A percentile compares a stretch with the other conserved stretches of the same genome.
Evolutionary conservation across 2,797 vertebrate genomes (phyloP).

Genomic region (Spheniscus humboldti): DNA sequence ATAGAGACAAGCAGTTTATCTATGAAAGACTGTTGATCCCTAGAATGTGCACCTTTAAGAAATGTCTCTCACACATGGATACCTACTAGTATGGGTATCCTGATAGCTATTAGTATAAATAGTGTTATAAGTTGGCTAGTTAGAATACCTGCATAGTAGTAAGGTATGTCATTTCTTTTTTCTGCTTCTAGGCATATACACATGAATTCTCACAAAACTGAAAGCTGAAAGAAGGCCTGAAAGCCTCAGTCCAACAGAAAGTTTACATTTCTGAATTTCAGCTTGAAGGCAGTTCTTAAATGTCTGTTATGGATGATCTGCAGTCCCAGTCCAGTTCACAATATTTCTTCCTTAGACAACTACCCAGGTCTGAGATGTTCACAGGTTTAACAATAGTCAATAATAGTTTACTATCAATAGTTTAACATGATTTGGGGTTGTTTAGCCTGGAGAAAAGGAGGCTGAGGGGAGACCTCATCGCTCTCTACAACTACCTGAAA

Average conservation of each 20-base stretch:
- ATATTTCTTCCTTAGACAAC: not conserved
- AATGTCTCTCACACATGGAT: not conserved
- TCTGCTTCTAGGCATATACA: not conserved
- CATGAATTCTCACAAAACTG: not conserved
- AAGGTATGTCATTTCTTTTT: not conserved
- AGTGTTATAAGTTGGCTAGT: not conserved
- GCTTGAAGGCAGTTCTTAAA: not conserved
- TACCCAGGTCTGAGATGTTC: not conserved
- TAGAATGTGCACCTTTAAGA: not conserved
- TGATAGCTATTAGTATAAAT: not conserved
- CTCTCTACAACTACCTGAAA: too few relatives aligned
- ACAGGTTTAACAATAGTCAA: not conserved
- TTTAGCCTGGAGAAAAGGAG: too few relatives aligned
- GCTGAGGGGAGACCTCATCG: too few relatives aligned
- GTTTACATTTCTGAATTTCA: not conserved
- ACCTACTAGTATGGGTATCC: not conserved
- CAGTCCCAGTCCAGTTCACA: not conserved
- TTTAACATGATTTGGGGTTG: not conserved
- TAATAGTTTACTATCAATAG: not conserved
- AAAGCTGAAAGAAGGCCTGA: not conserved
- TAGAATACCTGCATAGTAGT: not conserved
- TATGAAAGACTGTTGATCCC: not conserved
- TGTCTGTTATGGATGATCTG: not conserved
- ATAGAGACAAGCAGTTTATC: not conserved
- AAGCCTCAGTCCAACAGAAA: not conserved